Conservation (phyloP, 2,888 invertebrate genomes). For the Drosophila macrothrix region DNA sequence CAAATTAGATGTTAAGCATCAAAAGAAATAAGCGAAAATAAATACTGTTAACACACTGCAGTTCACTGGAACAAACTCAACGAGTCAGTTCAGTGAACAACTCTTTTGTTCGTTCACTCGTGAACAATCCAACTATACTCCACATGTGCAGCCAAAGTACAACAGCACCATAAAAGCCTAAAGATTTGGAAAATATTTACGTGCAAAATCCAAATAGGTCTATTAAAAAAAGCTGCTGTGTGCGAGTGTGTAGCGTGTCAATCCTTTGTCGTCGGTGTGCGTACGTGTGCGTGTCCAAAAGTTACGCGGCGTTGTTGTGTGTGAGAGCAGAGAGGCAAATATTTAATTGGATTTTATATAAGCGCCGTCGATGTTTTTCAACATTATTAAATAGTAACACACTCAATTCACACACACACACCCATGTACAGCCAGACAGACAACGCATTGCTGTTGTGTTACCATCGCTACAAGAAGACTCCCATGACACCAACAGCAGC, state of each 20-base stretch:
- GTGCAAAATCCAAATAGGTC: constrained; percentile 31
- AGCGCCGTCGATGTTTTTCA: constrained; percentile 60
- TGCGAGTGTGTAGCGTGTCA: constrained; percentile 19
- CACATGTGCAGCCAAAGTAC: constrained; percentile 59
- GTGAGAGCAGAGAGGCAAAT: constrained; percentile 40
- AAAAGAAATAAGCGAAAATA: constrained; percentile 1
- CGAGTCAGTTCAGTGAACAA: constrained; percentile 30
- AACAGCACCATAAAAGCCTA: constrained; percentile 52
- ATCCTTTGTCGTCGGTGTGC: constrained; percentile 23
- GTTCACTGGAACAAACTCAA: constrained; percentile 34
- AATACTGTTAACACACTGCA: constrained; percentile 11
- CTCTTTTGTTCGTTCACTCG: constrained; percentile 32
- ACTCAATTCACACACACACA: constrained; percentile 12
- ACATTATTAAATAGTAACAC: constrained; percentile 40
- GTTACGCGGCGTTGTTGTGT: constrained; percentile 45
- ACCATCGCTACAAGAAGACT: constrained; percentile 50
- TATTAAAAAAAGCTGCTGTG: constrained; percentile 6
- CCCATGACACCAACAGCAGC: constrained; percentile 61
- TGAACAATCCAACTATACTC: constrained; percentile 46
- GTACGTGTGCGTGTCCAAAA: constrained; percentile 41
- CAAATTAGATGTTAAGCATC: background rate
- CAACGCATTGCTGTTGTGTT: constrained; percentile 33
- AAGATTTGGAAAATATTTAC: constrained; percentile 52
- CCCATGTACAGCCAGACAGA: constrained; percentile 19
- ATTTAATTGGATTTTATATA: constrained; percentile 68